Evolutionary conservation across 1,140 invertebrate species (phyloP).

Genomic region (Ceratina calcarata): DNA sequence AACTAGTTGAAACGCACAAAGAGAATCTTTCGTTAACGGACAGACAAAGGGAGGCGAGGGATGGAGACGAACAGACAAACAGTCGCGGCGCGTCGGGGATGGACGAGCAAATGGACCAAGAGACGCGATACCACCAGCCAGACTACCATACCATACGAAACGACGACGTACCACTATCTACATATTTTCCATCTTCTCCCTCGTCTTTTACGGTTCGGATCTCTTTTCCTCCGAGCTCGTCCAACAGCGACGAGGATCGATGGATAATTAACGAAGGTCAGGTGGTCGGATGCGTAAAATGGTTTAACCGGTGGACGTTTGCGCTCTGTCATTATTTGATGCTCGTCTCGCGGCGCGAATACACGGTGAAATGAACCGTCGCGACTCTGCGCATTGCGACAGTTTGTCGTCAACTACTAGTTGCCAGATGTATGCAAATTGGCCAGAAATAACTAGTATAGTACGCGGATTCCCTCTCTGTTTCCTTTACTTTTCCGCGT

Average conservation of each 20-base stretch:
- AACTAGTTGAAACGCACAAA: slow-evolving; percentile 25
- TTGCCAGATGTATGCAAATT: slow-evolving; percentile 60
- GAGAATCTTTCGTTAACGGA: slow-evolving; percentile 21
- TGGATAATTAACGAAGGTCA: slow-evolving; percentile 51
- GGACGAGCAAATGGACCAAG: slow-evolving; percentile 5
- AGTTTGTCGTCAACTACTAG: slow-evolving; percentile 55
- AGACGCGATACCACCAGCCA: background rate
- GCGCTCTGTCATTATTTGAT: slow-evolving; percentile 61
- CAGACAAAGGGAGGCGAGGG: slow-evolving; percentile 11
- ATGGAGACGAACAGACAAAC: slow-evolving; percentile 5
- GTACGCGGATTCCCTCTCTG: background rate
- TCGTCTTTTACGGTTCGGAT: too few species aligned
- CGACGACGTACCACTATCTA: background rate
- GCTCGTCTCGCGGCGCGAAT: slow-evolving; percentile 54
- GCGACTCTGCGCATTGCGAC: slow-evolving; percentile 48
- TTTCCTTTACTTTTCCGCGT: background rate
- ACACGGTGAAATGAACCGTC: slow-evolving; percentile 33
- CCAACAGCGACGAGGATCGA: background rate
- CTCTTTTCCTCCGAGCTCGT: background rate
- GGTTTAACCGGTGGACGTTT: slow-evolving; percentile 47
- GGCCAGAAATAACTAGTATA: slow-evolving; percentile 46
- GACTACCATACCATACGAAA: background rate
- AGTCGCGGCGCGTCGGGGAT: slow-evolving; percentile 3
- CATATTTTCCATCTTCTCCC: background rate
- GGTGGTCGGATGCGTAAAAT: slow-evolving; percentile 25